Percentiles rank a stretch among this genome's conserved stretches.
phyloP scores from a whole-genome alignment of 2,797 vertebrate genomes.

The Lerista edwardsae region DNA sequence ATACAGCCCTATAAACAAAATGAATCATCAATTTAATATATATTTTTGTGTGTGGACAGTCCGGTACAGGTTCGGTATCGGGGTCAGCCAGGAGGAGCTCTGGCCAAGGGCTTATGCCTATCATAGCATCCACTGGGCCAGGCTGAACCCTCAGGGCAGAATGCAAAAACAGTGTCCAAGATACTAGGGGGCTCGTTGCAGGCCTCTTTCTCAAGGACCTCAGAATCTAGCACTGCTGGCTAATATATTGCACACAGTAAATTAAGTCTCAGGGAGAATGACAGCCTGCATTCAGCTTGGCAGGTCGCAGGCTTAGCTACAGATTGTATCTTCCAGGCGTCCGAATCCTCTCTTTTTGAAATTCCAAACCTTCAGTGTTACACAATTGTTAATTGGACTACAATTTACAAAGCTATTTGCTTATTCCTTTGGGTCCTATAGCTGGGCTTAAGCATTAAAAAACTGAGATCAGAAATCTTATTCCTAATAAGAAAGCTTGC shows the following conservation, averaged over 20 bases:
- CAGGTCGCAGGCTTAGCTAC: not conserved
- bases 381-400: constrained; percentile 30
- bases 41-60: not conserved
- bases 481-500: not conserved
- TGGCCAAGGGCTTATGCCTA: too few species aligned
- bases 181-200: too few species aligned
- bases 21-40: not conserved
- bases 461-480: not conserved
- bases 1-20: too few species aligned
- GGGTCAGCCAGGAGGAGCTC: too few species aligned
- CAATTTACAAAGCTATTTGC: constrained; percentile 46
- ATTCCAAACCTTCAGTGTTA: constrained; percentile 29
- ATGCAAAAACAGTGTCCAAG: too few species aligned
- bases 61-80: too few species aligned
- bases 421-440: constrained; percentile 2
- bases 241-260: not conserved
- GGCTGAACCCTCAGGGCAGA: too few species aligned
- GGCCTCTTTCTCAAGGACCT: too few species aligned
- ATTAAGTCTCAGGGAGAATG: not conserved
- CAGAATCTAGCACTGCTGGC: too few species aligned
- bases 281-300: not conserved
- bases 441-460: not conserved
- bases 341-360: constrained; percentile 28
- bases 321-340: not conserved
- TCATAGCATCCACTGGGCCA: too few species aligned